Conservation (phyloP, 2,113 vertebrate species). For the Tyrannus savana region DNA sequence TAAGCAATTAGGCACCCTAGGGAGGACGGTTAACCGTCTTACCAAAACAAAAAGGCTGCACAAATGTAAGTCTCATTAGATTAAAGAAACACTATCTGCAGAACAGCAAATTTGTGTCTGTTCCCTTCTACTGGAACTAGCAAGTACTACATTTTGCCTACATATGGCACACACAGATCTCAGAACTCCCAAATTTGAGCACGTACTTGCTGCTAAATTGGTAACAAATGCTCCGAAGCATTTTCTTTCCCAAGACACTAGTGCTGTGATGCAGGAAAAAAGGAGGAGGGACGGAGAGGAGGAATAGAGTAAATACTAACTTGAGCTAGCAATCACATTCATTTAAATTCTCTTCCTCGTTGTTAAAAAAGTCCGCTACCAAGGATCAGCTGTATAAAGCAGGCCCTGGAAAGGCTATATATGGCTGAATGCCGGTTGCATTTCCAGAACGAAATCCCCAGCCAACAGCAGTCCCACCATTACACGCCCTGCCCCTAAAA, state of each 20-base stretch:
- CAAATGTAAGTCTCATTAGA: slow-evolving; percentile 50
- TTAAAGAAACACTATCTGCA: slow-evolving; percentile 41
- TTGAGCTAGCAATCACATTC: not conserved
- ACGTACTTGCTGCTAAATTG: slow-evolving; percentile 67
- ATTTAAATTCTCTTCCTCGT: not conserved
- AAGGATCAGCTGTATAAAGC: not conserved
- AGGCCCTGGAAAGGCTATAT: not conserved
- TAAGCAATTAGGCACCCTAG: slow-evolving; percentile 52
- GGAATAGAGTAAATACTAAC: slow-evolving; percentile 27
- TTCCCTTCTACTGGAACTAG: slow-evolving; percentile 47
- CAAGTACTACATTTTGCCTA: slow-evolving; percentile 30
- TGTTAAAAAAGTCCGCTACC: not conserved
- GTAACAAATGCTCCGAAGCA: slow-evolving; percentile 68
- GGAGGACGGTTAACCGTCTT: slow-evolving; percentile 43
- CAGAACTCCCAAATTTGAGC: slow-evolving; percentile 54
- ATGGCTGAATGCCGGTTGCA: not conserved
- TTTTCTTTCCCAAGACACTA: slow-evolving; percentile 47
- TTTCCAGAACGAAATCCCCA: not conserved
- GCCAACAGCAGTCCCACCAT: not conserved
- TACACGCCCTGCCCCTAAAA: not conserved
- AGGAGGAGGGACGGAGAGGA: not conserved
- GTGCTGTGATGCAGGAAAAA: not conserved
- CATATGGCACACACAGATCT: slow-evolving; percentile 47
- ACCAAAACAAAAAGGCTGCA: slow-evolving; percentile 58
- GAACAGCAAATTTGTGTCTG: slow-evolving; percentile 41